A percentile compares a stretch with the other conserved stretches of the same genome.
Evolutionary conservation across 2,113 vertebrate species (phyloP).

Genomic region (Cochlearius cochlearius): DNA sequence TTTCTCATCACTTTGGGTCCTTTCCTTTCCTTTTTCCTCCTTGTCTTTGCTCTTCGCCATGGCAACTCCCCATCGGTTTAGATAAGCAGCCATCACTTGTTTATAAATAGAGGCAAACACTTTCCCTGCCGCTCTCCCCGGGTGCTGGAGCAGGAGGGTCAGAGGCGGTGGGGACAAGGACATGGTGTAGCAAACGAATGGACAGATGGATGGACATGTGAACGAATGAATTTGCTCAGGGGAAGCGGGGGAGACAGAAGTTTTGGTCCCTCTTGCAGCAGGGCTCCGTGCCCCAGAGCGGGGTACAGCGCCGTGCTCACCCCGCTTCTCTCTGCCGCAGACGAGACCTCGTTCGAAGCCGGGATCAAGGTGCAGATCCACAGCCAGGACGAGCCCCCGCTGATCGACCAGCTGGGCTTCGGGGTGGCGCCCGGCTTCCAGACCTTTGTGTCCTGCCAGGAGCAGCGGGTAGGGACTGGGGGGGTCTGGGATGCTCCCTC

Average conservation of each 20-base stretch:
- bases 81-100: constrained; percentile 53
- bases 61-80: constrained; percentile 71
- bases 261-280: background rate
- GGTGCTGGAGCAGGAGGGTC: background rate
- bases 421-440: constrained; percentile 97
- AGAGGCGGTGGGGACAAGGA: background rate
- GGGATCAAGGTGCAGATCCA: constrained; percentile 99
- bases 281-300: background rate
- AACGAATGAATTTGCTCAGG: background rate
- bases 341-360: constrained; percentile 96
- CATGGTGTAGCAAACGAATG: background rate
- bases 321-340: constrained; percentile 64
- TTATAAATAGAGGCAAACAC: constrained; percentile 75
- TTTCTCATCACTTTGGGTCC: background rate
- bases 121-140: constrained; percentile 12
- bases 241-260: background rate
- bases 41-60: constrained; percentile 68
- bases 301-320: background rate
- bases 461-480: constrained; percentile 86
- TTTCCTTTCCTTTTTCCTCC: constrained; percentile 21
- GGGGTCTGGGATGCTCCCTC: background rate
- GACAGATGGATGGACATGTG: background rate
- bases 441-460: constrained; percentile 98
- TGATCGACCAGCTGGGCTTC: constrained; percentile 98
- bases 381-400: constrained; percentile 94